Evolutionary conservation across 2,888 invertebrate genomes (phyloP).

Genomic region (Andrena chrysosceles): DNA sequence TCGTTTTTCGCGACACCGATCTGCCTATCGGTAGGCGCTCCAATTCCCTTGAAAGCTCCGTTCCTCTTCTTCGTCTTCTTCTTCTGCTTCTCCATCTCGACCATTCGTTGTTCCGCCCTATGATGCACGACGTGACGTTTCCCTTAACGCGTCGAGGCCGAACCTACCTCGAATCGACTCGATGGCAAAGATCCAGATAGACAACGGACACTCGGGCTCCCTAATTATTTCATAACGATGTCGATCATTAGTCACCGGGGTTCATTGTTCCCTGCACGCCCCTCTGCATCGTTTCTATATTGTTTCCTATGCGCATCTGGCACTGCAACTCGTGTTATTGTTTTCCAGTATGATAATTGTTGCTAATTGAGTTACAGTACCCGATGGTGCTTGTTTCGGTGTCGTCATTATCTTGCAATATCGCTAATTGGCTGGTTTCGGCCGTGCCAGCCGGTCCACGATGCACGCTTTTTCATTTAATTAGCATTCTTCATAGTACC

Average conservation of each 20-base stretch:
- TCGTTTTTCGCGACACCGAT: constrained; percentile 56
- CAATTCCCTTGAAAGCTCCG: constrained; percentile 72
- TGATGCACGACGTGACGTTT: neutral
- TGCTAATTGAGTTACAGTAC: constrained; percentile 30
- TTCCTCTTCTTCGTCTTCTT: constrained; percentile 42
- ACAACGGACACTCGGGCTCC: neutral
- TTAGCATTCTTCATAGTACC: constrained; percentile 8
- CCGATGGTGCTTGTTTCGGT: constrained; percentile 16
- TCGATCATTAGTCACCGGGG: neutral
- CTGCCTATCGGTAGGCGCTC: constrained; percentile 47
- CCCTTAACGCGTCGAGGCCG: too few species aligned
- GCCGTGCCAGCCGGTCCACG: constrained; percentile 3
- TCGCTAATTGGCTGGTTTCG: constrained; percentile 30
- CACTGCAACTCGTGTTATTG: constrained; percentile 5
- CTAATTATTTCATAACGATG: neutral
- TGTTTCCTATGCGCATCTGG: neutral
- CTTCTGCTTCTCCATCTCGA: constrained; percentile 4
- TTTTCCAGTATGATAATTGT: constrained; percentile 22
- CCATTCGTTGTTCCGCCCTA: too few species aligned
- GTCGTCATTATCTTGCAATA: constrained; percentile 23
- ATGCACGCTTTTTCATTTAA: constrained; percentile 25
- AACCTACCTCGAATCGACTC: too few species aligned
- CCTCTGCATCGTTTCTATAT: neutral
- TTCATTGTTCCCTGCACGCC: neutral
- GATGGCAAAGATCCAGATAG: too few species aligned